Evolutionary conservation across 2,113 vertebrate species (phyloP).

Genomic region (Ginglymostoma cirratum): DNA sequence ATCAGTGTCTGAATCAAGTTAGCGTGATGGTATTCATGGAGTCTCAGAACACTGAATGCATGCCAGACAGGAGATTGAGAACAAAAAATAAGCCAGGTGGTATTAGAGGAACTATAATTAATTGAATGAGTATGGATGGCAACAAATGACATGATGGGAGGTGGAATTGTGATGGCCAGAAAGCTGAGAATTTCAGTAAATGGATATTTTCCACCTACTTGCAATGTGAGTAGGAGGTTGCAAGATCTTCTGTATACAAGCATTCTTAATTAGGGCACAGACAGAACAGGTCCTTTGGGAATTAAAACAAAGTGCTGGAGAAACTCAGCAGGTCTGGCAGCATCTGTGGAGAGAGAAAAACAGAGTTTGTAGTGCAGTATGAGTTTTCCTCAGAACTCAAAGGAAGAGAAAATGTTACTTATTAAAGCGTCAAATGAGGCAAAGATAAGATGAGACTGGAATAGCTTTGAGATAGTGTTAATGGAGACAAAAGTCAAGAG

Average conservation of each 20-base stretch:
- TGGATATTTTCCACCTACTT: not conserved
- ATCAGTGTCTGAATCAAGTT: not conserved
- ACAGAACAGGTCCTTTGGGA: not conserved
- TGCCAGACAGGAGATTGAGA: not conserved
- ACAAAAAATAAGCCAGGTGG: not conserved
- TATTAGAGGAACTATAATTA: not conserved
- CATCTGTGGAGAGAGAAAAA: too few relatives aligned
- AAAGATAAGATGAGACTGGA: too few relatives aligned
- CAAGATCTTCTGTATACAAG: not conserved
- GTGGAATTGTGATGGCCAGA: not conserved
- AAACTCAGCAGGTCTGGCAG: too few relatives aligned
- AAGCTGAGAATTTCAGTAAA: not conserved
- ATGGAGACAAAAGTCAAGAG: too few relatives aligned
- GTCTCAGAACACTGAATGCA: not conserved
- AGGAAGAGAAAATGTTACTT: too few relatives aligned
- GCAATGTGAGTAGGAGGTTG: not conserved
- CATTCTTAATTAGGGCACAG: not conserved
- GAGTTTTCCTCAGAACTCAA: too few relatives aligned
- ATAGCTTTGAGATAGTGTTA: too few relatives aligned
- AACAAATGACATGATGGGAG: not conserved
- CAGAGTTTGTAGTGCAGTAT: too few relatives aligned
- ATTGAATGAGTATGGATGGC: not conserved
- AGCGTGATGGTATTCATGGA: not conserved
- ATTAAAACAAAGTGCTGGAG: not conserved
- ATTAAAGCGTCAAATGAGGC: too few relatives aligned